Conservation (phyloP, 2,797 vertebrate species). For the Macrochelys suwanniensis region DNA sequence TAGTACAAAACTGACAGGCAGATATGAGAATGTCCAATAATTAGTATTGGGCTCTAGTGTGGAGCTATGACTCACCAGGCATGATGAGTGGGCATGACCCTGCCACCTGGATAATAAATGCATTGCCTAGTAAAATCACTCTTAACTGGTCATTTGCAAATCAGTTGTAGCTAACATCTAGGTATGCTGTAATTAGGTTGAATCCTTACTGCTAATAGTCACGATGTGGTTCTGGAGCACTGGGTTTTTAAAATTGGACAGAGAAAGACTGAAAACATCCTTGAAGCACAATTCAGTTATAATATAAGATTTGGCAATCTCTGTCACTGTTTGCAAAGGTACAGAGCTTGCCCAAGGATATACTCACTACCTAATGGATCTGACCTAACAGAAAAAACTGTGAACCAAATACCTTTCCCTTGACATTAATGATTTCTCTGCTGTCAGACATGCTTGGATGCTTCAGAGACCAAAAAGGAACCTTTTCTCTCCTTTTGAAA, state of each 20-base stretch:
- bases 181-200: background rate
- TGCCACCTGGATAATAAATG: slow-evolving; percentile 52
- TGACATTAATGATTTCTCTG: background rate
- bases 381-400: background rate
- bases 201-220: background rate
- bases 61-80: slow-evolving; percentile 66
- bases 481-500: background rate
- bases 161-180: background rate
- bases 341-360: background rate
- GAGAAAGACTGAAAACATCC: background rate
- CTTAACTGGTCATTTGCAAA: slow-evolving; percentile 25
- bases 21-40: background rate
- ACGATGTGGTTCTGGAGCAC: background rate
- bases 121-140: slow-evolving; percentile 39
- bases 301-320: slow-evolving; percentile 10
- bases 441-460: background rate
- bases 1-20: background rate
- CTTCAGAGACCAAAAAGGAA: background rate
- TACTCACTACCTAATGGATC: background rate
- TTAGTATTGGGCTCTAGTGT: slow-evolving; percentile 61
- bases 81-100: slow-evolving; percentile 43
- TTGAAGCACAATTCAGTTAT: background rate
- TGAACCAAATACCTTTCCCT: background rate
- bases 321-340: background rate
- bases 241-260: background rate